Conservation (phyloP, 1,140 invertebrate genomes). For the Anastatus disparis region DNA sequence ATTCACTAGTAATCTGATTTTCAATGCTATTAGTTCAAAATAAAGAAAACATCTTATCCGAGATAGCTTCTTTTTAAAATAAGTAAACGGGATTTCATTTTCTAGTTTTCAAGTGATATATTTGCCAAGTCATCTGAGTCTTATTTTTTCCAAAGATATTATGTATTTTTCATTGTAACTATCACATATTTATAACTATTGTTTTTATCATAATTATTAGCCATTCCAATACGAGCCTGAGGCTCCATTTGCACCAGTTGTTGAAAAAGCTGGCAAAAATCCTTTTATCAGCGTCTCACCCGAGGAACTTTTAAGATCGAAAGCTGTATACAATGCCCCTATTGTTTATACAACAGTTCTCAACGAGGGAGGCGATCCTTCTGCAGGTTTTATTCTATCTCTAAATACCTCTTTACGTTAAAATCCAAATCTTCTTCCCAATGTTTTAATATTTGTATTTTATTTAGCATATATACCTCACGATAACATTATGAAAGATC, state of each 20-base stretch:
- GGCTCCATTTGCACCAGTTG: conserved; percentile 13
- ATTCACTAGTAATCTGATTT: no score
- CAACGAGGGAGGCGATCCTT: conserved; percentile 17
- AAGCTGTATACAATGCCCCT: background rate
- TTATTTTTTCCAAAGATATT: no score
- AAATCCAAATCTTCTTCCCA: background rate
- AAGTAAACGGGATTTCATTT: no score
- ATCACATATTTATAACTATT: no score
- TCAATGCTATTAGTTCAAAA: no score
- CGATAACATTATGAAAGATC: conserved; percentile 8
- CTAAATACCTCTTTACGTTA: background rate
- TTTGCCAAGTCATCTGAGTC: no score
- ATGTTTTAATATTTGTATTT: background rate
- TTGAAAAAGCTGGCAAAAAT: background rate
- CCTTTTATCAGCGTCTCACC: conserved; percentile 3
- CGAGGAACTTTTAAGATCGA: background rate
- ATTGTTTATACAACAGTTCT: background rate
- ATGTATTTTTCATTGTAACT: no score
- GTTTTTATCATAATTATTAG: background rate
- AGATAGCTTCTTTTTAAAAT: no score
- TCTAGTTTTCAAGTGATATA: no score
- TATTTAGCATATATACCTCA: conserved; percentile 1
- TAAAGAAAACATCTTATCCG: no score
- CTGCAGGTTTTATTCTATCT: background rate
- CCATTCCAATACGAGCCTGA: conserved; percentile 16